A percentile compares a stretch with the other conserved stretches of the same genome.
phyloP scores from a whole-genome alignment of 2,797 vertebrate species.

The Schizothorax lantsangensis region DNA sequence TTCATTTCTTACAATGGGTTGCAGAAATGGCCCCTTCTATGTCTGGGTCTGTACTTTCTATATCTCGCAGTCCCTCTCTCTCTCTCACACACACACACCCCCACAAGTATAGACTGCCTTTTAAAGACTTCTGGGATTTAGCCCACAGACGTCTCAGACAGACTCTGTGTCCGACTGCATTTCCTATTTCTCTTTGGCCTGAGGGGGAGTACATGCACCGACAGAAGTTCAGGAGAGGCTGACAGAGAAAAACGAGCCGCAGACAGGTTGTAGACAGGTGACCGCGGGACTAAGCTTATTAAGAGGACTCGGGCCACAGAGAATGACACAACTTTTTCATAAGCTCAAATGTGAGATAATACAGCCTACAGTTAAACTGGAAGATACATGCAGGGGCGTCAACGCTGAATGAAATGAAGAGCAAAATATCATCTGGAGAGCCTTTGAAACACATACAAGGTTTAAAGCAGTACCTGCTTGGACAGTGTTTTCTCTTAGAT shows the following conservation, averaged over 20 bases:
- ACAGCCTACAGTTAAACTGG: slow-evolving; percentile 46
- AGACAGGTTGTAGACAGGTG: slow-evolving; percentile 49
- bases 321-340: slow-evolving; percentile 38
- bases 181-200: slow-evolving; percentile 57
- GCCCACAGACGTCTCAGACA: slow-evolving; percentile 57
- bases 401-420: slow-evolving; percentile 26
- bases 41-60: slow-evolving; percentile 35
- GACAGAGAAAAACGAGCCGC: slow-evolving; percentile 54
- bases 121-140: slow-evolving; percentile 55
- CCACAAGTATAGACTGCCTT: slow-evolving; percentile 42
- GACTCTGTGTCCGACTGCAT: slow-evolving; percentile 52
- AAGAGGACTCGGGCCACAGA: slow-evolving; percentile 31
- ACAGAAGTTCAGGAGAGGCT: slow-evolving; percentile 60
- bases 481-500: slow-evolving; percentile 23
- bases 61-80: slow-evolving; percentile 11
- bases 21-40: slow-evolving; percentile 33
- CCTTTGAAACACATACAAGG: not conserved
- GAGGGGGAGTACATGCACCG: slow-evolving; percentile 53
- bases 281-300: slow-evolving; percentile 45
- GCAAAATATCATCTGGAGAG: not conserved
- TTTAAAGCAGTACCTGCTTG: not conserved
- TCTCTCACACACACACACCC: not conserved
- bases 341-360: slow-evolving; percentile 43
- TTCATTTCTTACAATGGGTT: slow-evolving; percentile 10
- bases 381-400: slow-evolving; percentile 32